Evolutionary conservation across 2,113 vertebrate species (phyloP).

Genomic region (Amblyornis subalaris): DNA sequence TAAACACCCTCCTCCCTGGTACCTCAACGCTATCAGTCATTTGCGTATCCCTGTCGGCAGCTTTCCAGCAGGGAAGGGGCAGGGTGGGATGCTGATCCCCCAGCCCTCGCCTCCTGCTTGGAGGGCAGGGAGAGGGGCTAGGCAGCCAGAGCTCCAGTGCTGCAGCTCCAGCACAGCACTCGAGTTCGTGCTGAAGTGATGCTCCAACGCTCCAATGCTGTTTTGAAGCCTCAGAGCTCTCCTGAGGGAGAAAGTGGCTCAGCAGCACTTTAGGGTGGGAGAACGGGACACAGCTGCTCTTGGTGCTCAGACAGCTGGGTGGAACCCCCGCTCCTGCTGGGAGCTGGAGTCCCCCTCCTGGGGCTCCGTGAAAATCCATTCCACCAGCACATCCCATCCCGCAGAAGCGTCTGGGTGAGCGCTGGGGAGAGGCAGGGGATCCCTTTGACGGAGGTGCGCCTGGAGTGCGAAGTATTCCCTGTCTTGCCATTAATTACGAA

Average conservation of each 20-base stretch:
- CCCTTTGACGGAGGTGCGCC: not conserved
- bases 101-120: rapidly evolving
- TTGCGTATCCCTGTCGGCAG: not conserved
- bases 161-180: not conserved
- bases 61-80: not conserved
- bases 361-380: not conserved
- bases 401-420: not conserved
- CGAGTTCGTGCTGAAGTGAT: rapidly evolving
- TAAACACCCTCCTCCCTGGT: not conserved
- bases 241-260: not conserved
- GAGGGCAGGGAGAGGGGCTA: rapidly evolving
- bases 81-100: not conserved
- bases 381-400: rapidly evolving
- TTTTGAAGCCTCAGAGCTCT: not conserved
- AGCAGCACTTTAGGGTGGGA: not conserved
- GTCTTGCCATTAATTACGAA: not conserved
- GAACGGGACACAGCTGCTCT: rapidly evolving
- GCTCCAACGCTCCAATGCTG: rapidly evolving
- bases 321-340: rapidly evolving
- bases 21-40: not conserved
- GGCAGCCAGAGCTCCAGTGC: not conserved
- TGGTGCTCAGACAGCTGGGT: rapidly evolving
- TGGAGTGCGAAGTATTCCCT: not conserved
- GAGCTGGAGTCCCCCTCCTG: not conserved
- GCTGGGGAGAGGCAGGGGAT: not conserved